These are phyloP conservation scores for Galleria mellonella DNA, from an alignment of 1,140 invertebrate genomes.

Conservation along the genomic window DNA sequence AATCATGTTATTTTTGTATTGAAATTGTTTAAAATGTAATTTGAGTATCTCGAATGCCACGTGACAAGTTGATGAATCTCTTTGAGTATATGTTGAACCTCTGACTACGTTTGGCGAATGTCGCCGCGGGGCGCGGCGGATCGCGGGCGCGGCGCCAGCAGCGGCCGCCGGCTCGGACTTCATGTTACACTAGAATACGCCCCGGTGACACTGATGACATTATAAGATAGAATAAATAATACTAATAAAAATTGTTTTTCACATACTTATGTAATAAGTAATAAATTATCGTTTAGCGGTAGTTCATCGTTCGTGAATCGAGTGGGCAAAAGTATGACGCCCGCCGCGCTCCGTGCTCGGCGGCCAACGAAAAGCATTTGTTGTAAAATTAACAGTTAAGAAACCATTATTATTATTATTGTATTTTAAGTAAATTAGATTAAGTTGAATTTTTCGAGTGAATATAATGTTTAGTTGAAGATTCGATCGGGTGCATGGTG, in stretches of 20 bases:
- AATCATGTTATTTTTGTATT: conserved; percentile 63
- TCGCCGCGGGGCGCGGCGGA: neutral
- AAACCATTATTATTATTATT: conserved; percentile 65
- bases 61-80: conserved; percentile 22
- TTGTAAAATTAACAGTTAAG: conserved; percentile 69
- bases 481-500: conserved; percentile 63
- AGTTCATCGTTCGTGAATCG: conserved; percentile 37
- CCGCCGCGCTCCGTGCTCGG: conserved; percentile 48
- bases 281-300: conserved; percentile 51
- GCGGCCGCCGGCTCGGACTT: conserved; percentile 7
- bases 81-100: conserved; percentile 18
- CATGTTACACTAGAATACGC: conserved; percentile 23
- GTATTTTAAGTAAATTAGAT: conserved; percentile 69
- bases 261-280: conserved; percentile 63
- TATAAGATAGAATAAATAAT: conserved; percentile 46
- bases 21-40: conserved; percentile 41
- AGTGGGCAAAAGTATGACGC: conserved; percentile 29
- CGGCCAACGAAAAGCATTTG: conserved; percentile 69
- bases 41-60: conserved; percentile 26
- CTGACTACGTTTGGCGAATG: conserved; percentile 4
- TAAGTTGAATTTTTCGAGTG: conserved; percentile 72
- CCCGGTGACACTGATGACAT: conserved; percentile 31
- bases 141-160: conserved; percentile 3
- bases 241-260: conserved; percentile 59
- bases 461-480: conserved; percentile 64